Base-by-base conservation (phyloP, 1,140 invertebrate species). In the Pseudomyrmex cubaensis region DNA sequence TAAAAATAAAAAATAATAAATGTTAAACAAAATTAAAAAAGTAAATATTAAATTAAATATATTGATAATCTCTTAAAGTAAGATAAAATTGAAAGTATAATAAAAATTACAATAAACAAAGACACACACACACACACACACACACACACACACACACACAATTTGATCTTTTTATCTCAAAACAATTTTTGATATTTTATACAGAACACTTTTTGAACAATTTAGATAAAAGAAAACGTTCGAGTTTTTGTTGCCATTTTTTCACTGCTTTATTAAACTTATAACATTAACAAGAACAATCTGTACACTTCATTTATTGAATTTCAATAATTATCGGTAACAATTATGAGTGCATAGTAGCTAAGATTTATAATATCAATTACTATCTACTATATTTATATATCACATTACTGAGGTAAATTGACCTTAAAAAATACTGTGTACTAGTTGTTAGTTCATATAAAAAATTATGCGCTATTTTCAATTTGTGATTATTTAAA, bases 221-320 rank as follows among this genome's bases (percentile, higher is more conserved):
- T 44, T 15, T 1, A 13, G n/a, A 20, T 35, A 17, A 20, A 20
- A 46, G n/a, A 20, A 59, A 59, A 20, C 35, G 0, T 35, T 20
- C n/a, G n/a, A 64, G 25, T 2, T 10, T 67, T 63, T 20, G 20
- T 9, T 63, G 15, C 78, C 50, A 70, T 48, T 9, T 54, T 46
- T 87, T 87, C 22, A 67, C 56, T 63, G 12, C 57, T 35, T 83
- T 63, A 56, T 75, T 82, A 20, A 50, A 1, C 78, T 78, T 52
- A 69, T 50, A 84, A 76, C 57, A 25, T 83, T 84, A 78, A 86
- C 74, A 86, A 86, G 25, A 73, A 73, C 61, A 76, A 85, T 83
- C 20, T 63, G 77, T 35, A 35, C 35, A 35, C 7, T 35, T 35
- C 0, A 35, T 35, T 35, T 25, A 84, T 59, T 20, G 20, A n/a